Evolutionary conservation across 2,888 invertebrate genomes (phyloP), one percentile per base, ranked within the genome.

Genomic region (Tipula unca): DNA sequence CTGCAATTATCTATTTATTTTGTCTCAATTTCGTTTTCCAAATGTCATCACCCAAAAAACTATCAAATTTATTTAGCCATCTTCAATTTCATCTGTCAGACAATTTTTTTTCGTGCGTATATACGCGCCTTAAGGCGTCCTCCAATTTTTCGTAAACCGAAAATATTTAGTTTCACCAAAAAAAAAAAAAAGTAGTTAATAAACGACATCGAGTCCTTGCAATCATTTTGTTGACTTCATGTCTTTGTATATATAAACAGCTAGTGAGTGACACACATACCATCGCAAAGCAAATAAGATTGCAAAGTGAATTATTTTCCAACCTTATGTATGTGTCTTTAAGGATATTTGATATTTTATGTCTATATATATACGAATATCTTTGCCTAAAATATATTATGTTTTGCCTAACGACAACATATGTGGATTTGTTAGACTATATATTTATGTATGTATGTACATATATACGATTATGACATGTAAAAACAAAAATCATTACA

Each of bases 261-360:
- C 32, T 4, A 32, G 32, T 32, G 32, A 32, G 32, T 32, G 32
- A 32, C 32, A 32, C 32, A 32, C 32, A 32, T 17, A 54, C 48
- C 48, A 54, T 6, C 48, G 8, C 6, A n/a, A 10, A 69, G 10
- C 69, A 69, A 69, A 69, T 69, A 69, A 69, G 69, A 69, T 69
- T 25, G 69, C 69, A 69, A 69, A 69, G 69, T 69, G 69, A 69
- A 17, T 17, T 17, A 5, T 48, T 48, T 48, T 48, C 3, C 17
- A 17, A 69, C 25, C 69, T 69, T 69, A 69, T 69, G 10, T 54
- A n/a, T 54, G 48, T 17, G 39, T 69, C 10, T 69, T n/a, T 10
- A 69, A 69, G 69, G 69, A 69, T 69, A 69, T 69, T 69, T 69
- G 69, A 69, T 69, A 69, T 69, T 69, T 69, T 69, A 25, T n/a